Conservation (phyloP, 2,113 vertebrate species). For the Aphyosemion australe region DNA sequence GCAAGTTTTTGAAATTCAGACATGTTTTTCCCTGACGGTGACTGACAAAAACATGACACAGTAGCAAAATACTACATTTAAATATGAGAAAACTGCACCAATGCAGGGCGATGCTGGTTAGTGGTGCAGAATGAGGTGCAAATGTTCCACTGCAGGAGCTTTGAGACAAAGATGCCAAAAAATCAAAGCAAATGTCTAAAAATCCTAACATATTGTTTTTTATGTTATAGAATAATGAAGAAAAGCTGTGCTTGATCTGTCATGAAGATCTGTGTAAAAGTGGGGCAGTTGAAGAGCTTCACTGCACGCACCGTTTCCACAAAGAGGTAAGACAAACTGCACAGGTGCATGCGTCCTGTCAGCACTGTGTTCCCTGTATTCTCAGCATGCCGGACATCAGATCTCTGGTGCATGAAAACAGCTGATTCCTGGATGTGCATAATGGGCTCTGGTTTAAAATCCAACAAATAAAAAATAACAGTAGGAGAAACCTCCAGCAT, state of each 20-base stretch:
- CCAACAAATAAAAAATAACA: not conserved
- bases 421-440: conserved; percentile 32
- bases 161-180: too few species aligned
- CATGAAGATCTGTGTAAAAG: conserved; percentile 59
- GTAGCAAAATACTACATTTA: too few species aligned
- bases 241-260: conserved; percentile 70
- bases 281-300: conserved; percentile 60
- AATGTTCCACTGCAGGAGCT: too few species aligned
- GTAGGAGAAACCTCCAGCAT: not conserved
- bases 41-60: too few species aligned
- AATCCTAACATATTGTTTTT: not conserved
- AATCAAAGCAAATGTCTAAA: too few species aligned
- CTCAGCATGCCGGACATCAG: conserved; percentile 44
- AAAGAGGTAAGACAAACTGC: conserved; percentile 64
- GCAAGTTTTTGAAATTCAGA: too few species aligned
- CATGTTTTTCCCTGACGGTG: too few species aligned
- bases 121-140: too few species aligned
- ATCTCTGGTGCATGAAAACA: conserved; percentile 19
- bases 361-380: not conserved
- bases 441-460: conserved; percentile 25
- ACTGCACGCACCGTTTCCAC: conserved; percentile 73
- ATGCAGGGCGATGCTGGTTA: too few species aligned
- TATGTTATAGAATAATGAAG: conserved; percentile 52
- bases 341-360: conserved; percentile 2
- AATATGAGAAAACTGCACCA: too few species aligned